phyloP scores from a whole-genome alignment of 92 coral and sea anemone genomes.

The Montipora capitata region DNA sequence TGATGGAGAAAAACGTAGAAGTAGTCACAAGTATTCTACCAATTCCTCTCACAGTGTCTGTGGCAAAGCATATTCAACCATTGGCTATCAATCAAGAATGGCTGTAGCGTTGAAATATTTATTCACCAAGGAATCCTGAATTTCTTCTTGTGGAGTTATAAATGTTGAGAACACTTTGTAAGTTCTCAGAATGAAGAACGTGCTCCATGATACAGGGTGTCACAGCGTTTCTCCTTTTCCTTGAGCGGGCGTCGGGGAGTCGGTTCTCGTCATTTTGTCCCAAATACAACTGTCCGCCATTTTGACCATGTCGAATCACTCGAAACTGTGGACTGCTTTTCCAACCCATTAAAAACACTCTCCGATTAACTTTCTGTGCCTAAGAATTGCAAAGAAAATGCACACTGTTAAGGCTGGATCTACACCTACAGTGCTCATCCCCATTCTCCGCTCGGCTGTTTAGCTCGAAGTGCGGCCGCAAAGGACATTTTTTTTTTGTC shows the following conservation, averaged over 20 bases:
- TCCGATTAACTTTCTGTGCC: neutral
- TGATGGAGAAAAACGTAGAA: too few relatives aligned
- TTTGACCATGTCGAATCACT: neutral
- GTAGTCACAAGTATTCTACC: too few relatives aligned
- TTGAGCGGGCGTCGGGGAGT: neutral
- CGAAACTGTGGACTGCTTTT: neutral
- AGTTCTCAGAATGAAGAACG: conserved; percentile 5
- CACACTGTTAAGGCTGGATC: neutral
- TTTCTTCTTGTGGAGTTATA: conserved; percentile 16
- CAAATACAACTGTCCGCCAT: neutral
- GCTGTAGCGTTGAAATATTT: neutral
- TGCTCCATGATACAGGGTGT: conserved; percentile 30
- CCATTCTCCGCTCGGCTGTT: too few relatives aligned
- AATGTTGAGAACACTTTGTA: conserved; percentile 39
- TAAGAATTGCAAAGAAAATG: neutral
- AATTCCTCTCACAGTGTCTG: too few relatives aligned
- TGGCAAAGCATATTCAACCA: too few relatives aligned
- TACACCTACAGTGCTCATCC: too few relatives aligned
- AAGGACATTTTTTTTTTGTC: too few relatives aligned
- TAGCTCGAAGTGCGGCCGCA: too few relatives aligned
- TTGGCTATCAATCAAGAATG: too few relatives aligned
- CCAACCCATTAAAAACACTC: conserved; percentile 27
- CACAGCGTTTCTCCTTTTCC: conserved; percentile 34
- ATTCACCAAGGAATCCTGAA: conserved; percentile 3
- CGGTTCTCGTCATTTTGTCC: neutral